Evolutionary conservation across 2,113 vertebrate genomes (phyloP), one percentile per base, ranked within the genome.

Genomic region (Brienomyrus longianalis): DNA sequence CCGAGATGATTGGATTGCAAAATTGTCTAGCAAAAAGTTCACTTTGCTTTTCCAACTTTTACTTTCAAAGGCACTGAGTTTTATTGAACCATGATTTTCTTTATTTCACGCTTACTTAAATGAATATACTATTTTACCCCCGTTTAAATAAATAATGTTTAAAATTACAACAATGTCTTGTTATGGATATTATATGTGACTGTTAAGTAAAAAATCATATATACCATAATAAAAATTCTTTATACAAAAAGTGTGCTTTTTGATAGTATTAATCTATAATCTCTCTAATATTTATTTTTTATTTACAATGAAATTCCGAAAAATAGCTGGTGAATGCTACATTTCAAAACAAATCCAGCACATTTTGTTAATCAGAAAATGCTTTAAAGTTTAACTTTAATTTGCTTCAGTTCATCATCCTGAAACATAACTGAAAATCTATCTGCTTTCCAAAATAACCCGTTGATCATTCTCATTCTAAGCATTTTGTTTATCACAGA

Each of bases 341-440:
- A 74, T 35, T 74, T 74, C 27, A 74, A 74, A 74, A 74, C 31
- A 74, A 35, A 74, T 31, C 10, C 11, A 74, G n/a, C 35, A 3
- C 11, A 74, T 80, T 80, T 43, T 35, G 39, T 77, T 39, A 17
- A 77, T 77, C 35, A 17, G 15, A 77, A 39, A 77, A 77, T 77
- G 27, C 39, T 77, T 31, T 80, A 15, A 80, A 80, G 74, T 80
- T 80, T 39, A 80, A 39, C 74, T 39, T 80, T 17, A 80, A 80
- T 43, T 80, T 80, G 31, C 74, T 27, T 19, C 74, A 80, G 74
- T 80, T 80, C 35, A 80, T 80, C 74, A 31, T 43, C 74, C 74
- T 80, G 35, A 77, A 77, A 39, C 35, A 77, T 77, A 77, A 77
- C 74, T 77, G 74, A 80, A 80, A 80, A 80, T 80, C 74, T 43